Conservation (phyloP, 2,797 vertebrate species). For the Epinephelus awoara region DNA sequence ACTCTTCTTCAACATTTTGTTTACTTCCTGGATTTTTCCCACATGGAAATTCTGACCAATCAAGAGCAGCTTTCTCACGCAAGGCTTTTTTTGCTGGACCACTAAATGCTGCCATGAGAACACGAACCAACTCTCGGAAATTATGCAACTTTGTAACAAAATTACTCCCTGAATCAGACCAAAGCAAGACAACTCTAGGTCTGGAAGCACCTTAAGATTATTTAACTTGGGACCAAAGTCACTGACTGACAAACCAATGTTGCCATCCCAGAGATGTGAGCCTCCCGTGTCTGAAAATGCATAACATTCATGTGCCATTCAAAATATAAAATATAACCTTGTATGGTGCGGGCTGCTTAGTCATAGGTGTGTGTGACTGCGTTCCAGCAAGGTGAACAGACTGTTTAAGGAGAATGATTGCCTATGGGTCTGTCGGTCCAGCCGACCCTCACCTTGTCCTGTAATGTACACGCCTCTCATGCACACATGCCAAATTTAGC, state of each 20-base stretch:
- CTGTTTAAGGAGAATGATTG: slow-evolving; percentile 60
- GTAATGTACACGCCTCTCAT: slow-evolving; percentile 14
- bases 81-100: too few relatives aligned
- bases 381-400: slow-evolving; percentile 50
- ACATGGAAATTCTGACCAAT: too few relatives aligned
- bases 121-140: too few relatives aligned
- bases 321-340: slow-evolving; percentile 39
- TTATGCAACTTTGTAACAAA: too few relatives aligned
- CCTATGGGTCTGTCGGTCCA: slow-evolving; percentile 12
- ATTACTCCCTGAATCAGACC: too few relatives aligned
- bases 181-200: too few relatives aligned
- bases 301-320: slow-evolving; percentile 9
- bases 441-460: slow-evolving; percentile 58
- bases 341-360: slow-evolving; percentile 30
- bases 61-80: too few relatives aligned
- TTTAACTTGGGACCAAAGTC: neutral
- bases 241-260: neutral
- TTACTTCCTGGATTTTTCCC: too few relatives aligned
- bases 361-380: slow-evolving; percentile 43
- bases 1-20: too few relatives aligned
- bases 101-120: too few relatives aligned
- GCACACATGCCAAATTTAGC: slow-evolving; percentile 66
- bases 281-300: neutral
- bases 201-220: too few relatives aligned
- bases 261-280: neutral